A percentile compares a stretch with the other conserved stretches of the same genome.
phyloP scores from a whole-genome alignment of 1,140 invertebrate genomes.

The Scaptomyza pallida region DNA sequence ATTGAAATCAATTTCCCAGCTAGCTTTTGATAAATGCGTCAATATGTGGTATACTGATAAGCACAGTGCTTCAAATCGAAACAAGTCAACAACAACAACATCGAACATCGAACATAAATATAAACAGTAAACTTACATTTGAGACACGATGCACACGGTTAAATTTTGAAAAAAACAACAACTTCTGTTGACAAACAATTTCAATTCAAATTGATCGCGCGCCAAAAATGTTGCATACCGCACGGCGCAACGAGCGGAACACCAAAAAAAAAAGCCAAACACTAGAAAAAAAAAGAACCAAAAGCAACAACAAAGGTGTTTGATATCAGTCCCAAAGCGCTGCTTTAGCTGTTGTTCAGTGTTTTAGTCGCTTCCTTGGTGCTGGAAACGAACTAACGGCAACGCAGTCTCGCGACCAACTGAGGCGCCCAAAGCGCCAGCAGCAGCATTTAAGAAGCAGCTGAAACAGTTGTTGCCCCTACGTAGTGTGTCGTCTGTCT shows the following conservation, averaged over 20 bases:
- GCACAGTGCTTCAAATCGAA: not conserved
- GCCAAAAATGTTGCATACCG: constrained; percentile 46
- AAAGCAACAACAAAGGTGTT: too few relatives aligned
- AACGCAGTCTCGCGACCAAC: constrained; percentile 78
- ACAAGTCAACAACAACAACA: not conserved
- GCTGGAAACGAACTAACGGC: constrained; percentile 57
- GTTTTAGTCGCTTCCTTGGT: constrained; percentile 20
- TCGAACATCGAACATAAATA: not conserved
- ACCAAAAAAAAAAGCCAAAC: constrained; percentile 9
- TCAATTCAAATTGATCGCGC: constrained; percentile 40
- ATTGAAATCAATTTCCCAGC: constrained; percentile 68
- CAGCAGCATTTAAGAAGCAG: constrained; percentile 69
- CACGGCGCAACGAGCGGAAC: constrained; percentile 28
- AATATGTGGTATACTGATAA: constrained; percentile 33
- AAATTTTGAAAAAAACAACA: constrained; percentile 17
- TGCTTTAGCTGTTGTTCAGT: not conserved
- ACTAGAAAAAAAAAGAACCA: constrained; percentile 35
- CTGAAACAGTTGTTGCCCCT: constrained; percentile 35
- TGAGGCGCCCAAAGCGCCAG: constrained; percentile 53
- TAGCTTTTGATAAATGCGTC: constrained; percentile 40
- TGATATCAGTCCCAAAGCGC: not conserved
- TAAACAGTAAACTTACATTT: constrained; percentile 37
- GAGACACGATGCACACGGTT: constrained; percentile 3
- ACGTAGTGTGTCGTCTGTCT: constrained; percentile 12
- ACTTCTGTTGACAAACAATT: constrained; percentile 14